These are phyloP conservation scores for Aulostomus chinensis DNA, from an alignment of 2,797 vertebrate genomes.

Conservation along the genomic window DNA sequence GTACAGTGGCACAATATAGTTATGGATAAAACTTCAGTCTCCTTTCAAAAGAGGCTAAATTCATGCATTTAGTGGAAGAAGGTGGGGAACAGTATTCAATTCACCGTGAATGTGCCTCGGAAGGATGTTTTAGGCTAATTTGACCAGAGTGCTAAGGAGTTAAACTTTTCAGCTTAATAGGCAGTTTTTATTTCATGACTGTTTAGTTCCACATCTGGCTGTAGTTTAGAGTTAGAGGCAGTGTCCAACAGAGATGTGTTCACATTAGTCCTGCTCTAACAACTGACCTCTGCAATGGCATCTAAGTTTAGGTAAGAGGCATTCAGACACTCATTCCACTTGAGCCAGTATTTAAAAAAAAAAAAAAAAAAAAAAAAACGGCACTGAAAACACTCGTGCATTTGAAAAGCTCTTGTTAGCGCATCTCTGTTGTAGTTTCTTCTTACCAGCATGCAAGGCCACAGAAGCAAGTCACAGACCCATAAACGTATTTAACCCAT, in stretches of 20 bases:
- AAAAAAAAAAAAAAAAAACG: no score
- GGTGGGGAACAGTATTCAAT: no score
- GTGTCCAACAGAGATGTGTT: slow-evolving; percentile 14
- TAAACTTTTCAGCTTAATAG: no score
- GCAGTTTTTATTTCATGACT: slow-evolving; percentile 38
- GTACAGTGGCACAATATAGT: no score
- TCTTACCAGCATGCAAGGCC: neutral
- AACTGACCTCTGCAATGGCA: neutral
- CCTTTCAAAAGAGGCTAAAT: no score
- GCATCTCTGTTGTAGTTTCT: neutral
- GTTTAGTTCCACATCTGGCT: slow-evolving; percentile 46
- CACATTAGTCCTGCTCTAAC: slow-evolving; percentile 9
- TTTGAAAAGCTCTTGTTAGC: neutral
- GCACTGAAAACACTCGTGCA: neutral
- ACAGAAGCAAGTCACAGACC: neutral
- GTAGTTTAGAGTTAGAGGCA: slow-evolving; percentile 32
- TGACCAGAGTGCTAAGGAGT: no score
- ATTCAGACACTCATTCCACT: no score
- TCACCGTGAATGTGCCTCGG: no score
- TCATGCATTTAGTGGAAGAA: no score
- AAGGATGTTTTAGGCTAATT: no score
- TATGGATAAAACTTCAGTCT: no score
- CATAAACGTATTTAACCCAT: neutral
- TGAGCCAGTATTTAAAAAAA: no score
- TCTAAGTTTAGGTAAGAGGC: slow-evolving; percentile 1